Conservation (phyloP, 2,888 invertebrate genomes). For the Taenaris catops region DNA sequence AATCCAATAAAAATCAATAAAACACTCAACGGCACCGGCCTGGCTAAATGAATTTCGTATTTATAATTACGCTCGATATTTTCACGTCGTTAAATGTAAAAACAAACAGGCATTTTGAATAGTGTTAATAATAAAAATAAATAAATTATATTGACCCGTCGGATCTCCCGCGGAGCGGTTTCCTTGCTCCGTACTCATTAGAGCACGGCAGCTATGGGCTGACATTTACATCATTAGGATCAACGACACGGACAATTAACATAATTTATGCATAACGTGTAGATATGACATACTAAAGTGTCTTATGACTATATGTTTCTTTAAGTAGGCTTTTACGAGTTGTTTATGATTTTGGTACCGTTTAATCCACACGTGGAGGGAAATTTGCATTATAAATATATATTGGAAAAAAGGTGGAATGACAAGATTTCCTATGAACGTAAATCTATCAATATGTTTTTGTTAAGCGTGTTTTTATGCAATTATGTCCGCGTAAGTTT, state of each 20-base stretch:
- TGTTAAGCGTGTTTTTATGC: no score
- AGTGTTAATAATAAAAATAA: constrained; percentile 75
- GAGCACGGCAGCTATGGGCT: constrained; percentile 19
- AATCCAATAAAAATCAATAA: constrained; percentile 62
- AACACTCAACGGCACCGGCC: constrained; percentile 45
- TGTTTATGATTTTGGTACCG: no score
- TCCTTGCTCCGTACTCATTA: constrained; percentile 28
- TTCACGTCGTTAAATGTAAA: constrained; percentile 73
- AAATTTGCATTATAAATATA: no score
- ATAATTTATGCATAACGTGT: constrained; percentile 18
- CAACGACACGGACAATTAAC: constrained; percentile 23
- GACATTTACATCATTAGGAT: constrained; percentile 17
- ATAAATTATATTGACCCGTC: constrained; percentile 47
- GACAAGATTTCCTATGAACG: no score
- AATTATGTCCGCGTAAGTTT: no score
- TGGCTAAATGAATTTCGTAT: constrained; percentile 60
- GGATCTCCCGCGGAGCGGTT: constrained; percentile 48
- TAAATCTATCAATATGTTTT: no score
- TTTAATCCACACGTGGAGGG: no score
- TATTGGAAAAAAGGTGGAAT: no score
- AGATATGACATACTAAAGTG: constrained; percentile 5
- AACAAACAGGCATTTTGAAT: constrained; percentile 71
- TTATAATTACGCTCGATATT: constrained; percentile 73
- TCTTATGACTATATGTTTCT: no score
- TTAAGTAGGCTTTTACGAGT: no score